Base-by-base conservation (phyloP, 2,113 vertebrate genomes). In the Ondatra zibethicus region DNA sequence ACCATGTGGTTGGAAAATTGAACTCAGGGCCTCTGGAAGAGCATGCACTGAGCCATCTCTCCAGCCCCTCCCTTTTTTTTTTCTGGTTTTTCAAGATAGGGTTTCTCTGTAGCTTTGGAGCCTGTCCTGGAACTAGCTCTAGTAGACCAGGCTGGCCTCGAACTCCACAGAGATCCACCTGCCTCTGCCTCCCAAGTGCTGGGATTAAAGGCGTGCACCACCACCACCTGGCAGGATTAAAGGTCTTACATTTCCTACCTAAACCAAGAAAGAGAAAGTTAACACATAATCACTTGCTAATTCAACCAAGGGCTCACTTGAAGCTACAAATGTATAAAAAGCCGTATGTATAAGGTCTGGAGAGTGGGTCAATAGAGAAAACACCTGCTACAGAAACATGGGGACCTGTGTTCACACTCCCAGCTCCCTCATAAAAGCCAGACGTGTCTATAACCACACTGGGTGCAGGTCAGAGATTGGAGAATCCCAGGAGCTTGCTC, bases 301-400 rank as follows among this genome's bases (percentile, higher is more conserved):
- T 75, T 89, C 12, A 91, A 68, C 42, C 42, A 91, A 88, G 42
- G 63, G 47, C 19, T 85, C 66, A 88, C 45, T 47, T 94, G 75
- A 95, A 92, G 10, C 10, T 47, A 97, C 16, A 50, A 73, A 68
- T 92, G 90, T 80, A 89, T 80, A 31, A 82, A 96, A 95, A 92
- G 50, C 72, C n/a, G 42, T 29, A 93, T 10, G 5, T 50, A 61
- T 23, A 42, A 4, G 42, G 39, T 68, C 63, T 47, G 29, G 31
- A 17, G 63, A 68, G 42, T 86, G 31, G 17, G 19, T 50, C 17
- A 50, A 33, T 23, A 14, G 31, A 65, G 50, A 87, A 86, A 68
- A 65, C 50, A 23, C 42, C 42, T 68, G 42, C 65, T 50, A 8
- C 42, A 68, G 13, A 42, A 85, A 13, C 42, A 66, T 36, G 63